Base-by-base conservation (phyloP, 2,113 vertebrate species). In the Anolis sagrei region DNA sequence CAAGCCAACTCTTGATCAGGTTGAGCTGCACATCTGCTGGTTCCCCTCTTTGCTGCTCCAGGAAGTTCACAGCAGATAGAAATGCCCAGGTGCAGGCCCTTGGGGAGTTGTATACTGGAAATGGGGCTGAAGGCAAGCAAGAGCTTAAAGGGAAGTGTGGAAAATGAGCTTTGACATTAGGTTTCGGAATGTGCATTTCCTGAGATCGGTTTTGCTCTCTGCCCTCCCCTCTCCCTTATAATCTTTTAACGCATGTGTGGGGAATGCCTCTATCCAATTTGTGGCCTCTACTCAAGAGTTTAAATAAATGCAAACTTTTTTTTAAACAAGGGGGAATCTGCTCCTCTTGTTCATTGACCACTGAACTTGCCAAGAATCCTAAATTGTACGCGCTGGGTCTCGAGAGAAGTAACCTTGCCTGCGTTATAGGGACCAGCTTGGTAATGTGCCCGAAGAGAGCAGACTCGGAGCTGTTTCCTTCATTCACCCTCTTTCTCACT, bases 401-500 rank as follows among this genome's bases (percentile, higher is more conserved):
- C 27, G 29, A 14, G 49, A 70, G 32, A 73, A 54, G 72, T 32
- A 7, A 62, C 68, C 70, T 27, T 87, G 87, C 44, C 64, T 77
- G 23, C 54, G 9, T 54, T 54, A 5, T 58, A 79, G 16, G 14
- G 76, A 70, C 25, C 27, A 36, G n/a, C 34, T 79, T 72, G 39
- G 32, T 14, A 58, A 21, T 7, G 25, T 14, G 34, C 34, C 25
- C 64, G 39, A 3, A 19, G 29, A 49, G 39, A 62, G 25, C 5
- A 68, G 51, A n/a, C 66, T 44, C 18, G 8, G 32, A 18, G 34
- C 72, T 44, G 27, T 68, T 69, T 76, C 48, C 81, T 84, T 44
- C 0, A 0, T 29, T 88, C 7, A 5, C 51, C 0, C 25, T 54
- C 62, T 23, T 70, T 9, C 5, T 29, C 29, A 7, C 0, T 6